Percentiles rank a stretch among this genome's conserved stretches.
Evolutionary conservation across 2,888 invertebrate genomes (phyloP).

Genomic region (Yponomeuta plumbellus): DNA sequence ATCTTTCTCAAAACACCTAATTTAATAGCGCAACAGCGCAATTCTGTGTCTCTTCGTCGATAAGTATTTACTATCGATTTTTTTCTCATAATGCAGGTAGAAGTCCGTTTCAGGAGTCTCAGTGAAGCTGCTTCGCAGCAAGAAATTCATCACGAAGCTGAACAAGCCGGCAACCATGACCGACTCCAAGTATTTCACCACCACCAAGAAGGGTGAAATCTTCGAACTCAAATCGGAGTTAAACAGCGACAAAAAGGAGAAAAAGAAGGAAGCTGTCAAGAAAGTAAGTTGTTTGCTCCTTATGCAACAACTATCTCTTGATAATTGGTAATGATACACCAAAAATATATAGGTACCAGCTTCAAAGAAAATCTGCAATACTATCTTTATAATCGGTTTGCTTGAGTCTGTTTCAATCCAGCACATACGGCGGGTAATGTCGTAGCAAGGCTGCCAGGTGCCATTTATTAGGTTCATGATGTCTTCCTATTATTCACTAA

Average conservation of each 20-base stretch:
- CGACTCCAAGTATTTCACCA: constrained; percentile 99
- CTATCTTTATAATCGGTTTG: no score
- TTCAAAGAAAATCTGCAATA: no score
- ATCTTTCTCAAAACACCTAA: neutral
- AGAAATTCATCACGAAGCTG: neutral
- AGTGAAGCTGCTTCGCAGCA: neutral
- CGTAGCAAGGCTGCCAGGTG: no score
- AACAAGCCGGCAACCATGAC: constrained; percentile 81
- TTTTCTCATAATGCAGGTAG: neutral
- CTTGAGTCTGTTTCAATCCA: no score
- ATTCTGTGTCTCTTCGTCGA: neutral
- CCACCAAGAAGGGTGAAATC: constrained; percentile 99
- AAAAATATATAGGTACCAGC: no score
- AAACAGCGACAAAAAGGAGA: constrained; percentile 99
- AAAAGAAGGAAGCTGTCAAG: constrained; percentile 99
- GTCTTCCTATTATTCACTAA: no score
- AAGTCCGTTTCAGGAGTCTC: neutral
- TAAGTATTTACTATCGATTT: constrained; percentile 1
- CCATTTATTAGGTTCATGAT: no score
- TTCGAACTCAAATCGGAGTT: constrained; percentile 99
- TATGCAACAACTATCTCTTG: no score
- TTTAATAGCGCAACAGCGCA: neutral
- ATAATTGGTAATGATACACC: no score
- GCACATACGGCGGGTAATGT: no score
- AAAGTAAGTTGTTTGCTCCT: constrained; percentile 80